Base-by-base conservation (phyloP, 2,888 invertebrate genomes). In the Drosophila merina region DNA sequence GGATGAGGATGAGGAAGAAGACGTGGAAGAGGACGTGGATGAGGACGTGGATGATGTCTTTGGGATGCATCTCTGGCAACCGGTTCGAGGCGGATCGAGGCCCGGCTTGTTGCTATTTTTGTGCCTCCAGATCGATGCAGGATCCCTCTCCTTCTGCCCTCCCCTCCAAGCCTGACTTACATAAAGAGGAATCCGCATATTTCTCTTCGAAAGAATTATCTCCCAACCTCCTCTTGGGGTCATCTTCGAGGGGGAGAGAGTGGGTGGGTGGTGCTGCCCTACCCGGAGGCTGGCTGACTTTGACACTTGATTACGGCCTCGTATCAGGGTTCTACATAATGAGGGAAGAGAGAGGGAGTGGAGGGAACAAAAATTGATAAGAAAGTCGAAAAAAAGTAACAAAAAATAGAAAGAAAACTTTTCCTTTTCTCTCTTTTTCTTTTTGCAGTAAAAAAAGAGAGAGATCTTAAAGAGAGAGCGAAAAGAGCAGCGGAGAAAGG, bases 81-180 rank as follows among this genome's bases (percentile, higher is more conserved):
- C 81, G 86, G 81, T 82, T 81, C 57, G 55, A n/a, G 20, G n/a
- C 14, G 52, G 52, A 52, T 52, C 14, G 30, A 7, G 58, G 63
- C 31, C 47, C 28, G 58, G 45, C 20, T 20, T 47, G 68, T 82
- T 79, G 77, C 83, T 81, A 79, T 81, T 81, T 85, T 75, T 55
- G 44, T 47, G 58, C 44, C 31, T 20, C 36, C 40, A 45, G 47
- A 58, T 47, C 36, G 50, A 33, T 63, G 63, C 63, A 63, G 64
- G 20, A 20, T 20, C 20, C 20, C 1, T 2, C 20, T 20, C 20
- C 2, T 20, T 2, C 20, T n/a, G n/a, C n/a, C n/a, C n/a, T 14
- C 14, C 48, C 25, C 33, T 36, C 33, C 8, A 44, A 50, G 38
- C 8, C 44, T 28, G 25, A 25, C 50, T 20, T 20, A 20, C 20